Conservation (phyloP, 2,797 vertebrate species). For the Chrysocyon brachyurus region DNA sequence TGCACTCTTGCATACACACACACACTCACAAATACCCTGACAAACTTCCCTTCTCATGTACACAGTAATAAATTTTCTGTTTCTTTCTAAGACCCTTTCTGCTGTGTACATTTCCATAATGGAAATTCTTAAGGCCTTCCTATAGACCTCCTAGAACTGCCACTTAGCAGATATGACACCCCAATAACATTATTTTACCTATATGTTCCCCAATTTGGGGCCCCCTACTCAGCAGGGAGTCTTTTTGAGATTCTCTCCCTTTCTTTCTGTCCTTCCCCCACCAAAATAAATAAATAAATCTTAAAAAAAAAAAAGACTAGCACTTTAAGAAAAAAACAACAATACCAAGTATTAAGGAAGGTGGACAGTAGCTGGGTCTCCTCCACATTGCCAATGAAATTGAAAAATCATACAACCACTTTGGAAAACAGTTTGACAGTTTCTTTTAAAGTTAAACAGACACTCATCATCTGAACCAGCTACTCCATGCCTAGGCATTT, state of each 20-base stretch:
- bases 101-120: neutral
- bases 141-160: neutral
- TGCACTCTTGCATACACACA: neutral
- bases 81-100: neutral
- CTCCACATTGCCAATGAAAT: neutral
- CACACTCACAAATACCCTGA: neutral
- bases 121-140: neutral
- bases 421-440: neutral
- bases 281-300: neutral
- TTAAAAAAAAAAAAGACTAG: neutral
- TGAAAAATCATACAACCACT: neutral
- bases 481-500: neutral
- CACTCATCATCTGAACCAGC: neutral
- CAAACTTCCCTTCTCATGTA: neutral
- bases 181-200: neutral
- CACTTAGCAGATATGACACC: neutral
- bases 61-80: neutral
- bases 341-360: neutral
- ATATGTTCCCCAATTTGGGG: neutral
- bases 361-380: neutral
- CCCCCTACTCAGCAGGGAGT: neutral
- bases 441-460: slow-evolving; percentile 49
- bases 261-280: neutral
- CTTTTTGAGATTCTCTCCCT: neutral
- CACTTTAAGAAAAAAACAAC: neutral